phyloP scores from a whole-genome alignment of 2,888 invertebrate species.

The Rotaria sp. region DNA sequence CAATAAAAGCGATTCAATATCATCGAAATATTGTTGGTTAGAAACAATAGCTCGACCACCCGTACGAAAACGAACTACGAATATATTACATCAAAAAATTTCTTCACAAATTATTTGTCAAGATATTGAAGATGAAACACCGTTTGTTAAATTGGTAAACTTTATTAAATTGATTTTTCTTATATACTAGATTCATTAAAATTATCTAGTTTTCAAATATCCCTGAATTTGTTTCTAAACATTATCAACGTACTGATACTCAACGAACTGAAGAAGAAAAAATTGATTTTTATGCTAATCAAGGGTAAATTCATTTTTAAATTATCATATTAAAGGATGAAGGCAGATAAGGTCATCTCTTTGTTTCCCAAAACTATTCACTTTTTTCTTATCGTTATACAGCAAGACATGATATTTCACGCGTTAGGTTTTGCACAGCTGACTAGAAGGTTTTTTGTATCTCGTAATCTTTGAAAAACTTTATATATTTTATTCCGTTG shows the following conservation, averaged over 20 bases:
- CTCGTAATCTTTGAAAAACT: too few relatives aligned
- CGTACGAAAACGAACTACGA: not conserved
- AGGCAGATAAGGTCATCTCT: too few relatives aligned
- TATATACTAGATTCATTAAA: too few relatives aligned
- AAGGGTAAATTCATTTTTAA: not conserved
- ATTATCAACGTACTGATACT: not conserved
- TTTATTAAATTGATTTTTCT: too few relatives aligned
- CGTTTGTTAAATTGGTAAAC: not conserved
- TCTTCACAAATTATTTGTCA: not conserved
- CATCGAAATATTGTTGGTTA: not conserved
- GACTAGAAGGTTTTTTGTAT: too few relatives aligned
- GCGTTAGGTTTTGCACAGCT: too few relatives aligned
- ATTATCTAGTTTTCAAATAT: not conserved
- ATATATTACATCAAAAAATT: not conserved
- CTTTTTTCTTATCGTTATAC: too few relatives aligned
- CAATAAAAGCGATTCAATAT: not conserved
- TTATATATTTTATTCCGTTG: too few relatives aligned
- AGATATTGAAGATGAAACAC: constrained; percentile 17
- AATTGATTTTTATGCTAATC: not conserved
- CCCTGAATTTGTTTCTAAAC: not conserved
- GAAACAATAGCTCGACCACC: not conserved
- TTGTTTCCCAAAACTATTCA: too few relatives aligned
- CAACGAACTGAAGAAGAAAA: not conserved
- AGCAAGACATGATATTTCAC: too few relatives aligned
- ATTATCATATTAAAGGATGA: too few relatives aligned